These are phyloP conservation scores for Torymus aiolomorphi DNA, from an alignment of 2,888 invertebrate genomes.

Conservation along the genomic window DNA sequence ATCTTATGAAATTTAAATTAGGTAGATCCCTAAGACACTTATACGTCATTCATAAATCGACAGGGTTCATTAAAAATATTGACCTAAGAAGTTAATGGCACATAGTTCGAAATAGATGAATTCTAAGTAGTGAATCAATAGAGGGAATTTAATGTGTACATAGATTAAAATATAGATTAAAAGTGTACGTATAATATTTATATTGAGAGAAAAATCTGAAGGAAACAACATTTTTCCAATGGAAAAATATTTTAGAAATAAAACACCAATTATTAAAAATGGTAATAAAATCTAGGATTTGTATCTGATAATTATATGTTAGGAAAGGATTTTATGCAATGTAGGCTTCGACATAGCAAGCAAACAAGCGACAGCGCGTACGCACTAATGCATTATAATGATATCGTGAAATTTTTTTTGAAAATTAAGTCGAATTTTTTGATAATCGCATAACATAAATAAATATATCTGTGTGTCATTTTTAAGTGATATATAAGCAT, in stretches of 20 bases:
- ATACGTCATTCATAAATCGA: not conserved
- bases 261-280: no score
- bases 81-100: not conserved
- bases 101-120: not conserved
- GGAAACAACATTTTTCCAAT: no score
- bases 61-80: not conserved
- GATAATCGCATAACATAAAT: constrained; percentile 33
- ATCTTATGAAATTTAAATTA: not conserved
- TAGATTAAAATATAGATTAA: not conserved
- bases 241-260: no score
- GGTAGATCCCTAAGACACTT: not conserved
- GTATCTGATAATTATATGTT: constrained; percentile 1
- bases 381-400: constrained; percentile 34
- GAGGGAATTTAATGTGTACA: not conserved
- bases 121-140: not conserved
- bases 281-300: no score
- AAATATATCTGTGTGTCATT: constrained; percentile 16
- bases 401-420: not conserved
- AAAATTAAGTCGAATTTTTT: not conserved
- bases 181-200: not conserved
- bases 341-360: constrained; percentile 42
- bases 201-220: not conserved
- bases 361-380: constrained; percentile 43
- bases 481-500: constrained; percentile 58
- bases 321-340: constrained; percentile 26